These are phyloP conservation scores for Heliconius melpomene DNA, from an alignment of 1,140 invertebrate species.

Conservation along the genomic window DNA sequence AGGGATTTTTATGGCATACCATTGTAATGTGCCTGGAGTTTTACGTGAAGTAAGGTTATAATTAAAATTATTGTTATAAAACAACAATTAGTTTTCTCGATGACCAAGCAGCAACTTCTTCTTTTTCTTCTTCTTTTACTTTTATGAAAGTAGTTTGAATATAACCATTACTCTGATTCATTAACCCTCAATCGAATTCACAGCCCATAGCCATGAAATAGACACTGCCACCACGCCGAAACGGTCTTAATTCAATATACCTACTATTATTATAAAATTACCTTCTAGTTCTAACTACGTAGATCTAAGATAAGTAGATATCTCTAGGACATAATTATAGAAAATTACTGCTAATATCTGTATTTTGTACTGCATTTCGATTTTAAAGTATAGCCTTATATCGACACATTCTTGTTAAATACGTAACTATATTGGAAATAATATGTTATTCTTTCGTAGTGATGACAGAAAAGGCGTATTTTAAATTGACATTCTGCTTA, in stretches of 20 bases:
- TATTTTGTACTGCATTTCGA: conserved; percentile 15
- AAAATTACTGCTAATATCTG: conserved; percentile 20
- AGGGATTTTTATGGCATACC: neutral
- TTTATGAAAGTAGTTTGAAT: too few relatives aligned
- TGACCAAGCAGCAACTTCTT: too few relatives aligned
- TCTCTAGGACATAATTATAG: conserved; percentile 16
- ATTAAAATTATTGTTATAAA: neutral
- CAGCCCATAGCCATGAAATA: neutral
- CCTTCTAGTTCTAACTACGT: conserved; percentile 9
- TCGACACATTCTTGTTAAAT: conserved; percentile 13
- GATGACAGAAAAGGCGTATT: neutral
- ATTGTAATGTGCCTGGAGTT: neutral
- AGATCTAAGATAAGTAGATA: conserved; percentile 8
- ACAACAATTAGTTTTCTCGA: too few relatives aligned
- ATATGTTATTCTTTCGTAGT: neutral
- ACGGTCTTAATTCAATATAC: neutral
- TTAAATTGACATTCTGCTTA: neutral
- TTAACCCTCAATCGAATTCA: neutral
- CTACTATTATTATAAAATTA: conserved; percentile 2
- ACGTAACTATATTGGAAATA: conserved; percentile 4
- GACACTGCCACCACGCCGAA: neutral
- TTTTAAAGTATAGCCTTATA: neutral
- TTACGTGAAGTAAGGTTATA: neutral
- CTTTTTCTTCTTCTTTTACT: too few relatives aligned
- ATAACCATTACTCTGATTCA: neutral